Evolutionary conservation across 2,888 invertebrate genomes (phyloP).

Genomic region (Salpingus planirostris): DNA sequence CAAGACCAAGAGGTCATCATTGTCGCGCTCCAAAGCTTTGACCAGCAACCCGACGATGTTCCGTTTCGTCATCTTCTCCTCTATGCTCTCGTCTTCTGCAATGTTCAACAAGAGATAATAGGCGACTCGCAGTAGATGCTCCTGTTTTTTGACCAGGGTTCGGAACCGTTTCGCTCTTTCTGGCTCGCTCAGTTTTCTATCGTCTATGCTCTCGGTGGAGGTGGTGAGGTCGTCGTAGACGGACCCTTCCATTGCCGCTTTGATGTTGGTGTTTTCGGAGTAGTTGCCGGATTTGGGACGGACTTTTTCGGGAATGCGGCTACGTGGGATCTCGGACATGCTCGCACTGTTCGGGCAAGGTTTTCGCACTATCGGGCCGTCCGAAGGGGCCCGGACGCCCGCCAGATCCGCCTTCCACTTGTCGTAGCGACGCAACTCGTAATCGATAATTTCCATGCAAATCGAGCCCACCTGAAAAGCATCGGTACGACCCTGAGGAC

Average conservation of each 20-base stretch:
- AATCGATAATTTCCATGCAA: constrained; percentile 93
- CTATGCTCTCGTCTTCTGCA: constrained; percentile 89
- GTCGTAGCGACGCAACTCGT: constrained; percentile 87
- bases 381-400: constrained; percentile 42
- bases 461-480: constrained; percentile 75
- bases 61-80: constrained; percentile 95
- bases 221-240: constrained; percentile 51
- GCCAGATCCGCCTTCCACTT: constrained; percentile 78
- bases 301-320: constrained; percentile 62
- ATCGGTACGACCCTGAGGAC: no score
- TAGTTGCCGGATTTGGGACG: constrained; percentile 69
- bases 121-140: constrained; percentile 82
- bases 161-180: constrained; percentile 62
- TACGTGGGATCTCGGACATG: constrained; percentile 55
- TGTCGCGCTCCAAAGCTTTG: constrained; percentile 82
- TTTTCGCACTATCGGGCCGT: constrained; percentile 35
- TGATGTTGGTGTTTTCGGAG: constrained; percentile 49
- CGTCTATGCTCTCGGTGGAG: constrained; percentile 39
- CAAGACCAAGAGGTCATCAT: constrained; percentile 80
- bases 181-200: constrained; percentile 35
- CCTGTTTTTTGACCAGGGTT: constrained; percentile 87
- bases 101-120: constrained; percentile 91
- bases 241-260: constrained; percentile 53
- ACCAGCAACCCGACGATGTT: constrained; percentile 81
- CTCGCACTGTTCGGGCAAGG: constrained; percentile 38